Percentiles rank a stretch among this genome's conserved stretches.
Conservation (phyloP, 2,888 invertebrate species). For the Tricholauxania praeusta region DNA sequence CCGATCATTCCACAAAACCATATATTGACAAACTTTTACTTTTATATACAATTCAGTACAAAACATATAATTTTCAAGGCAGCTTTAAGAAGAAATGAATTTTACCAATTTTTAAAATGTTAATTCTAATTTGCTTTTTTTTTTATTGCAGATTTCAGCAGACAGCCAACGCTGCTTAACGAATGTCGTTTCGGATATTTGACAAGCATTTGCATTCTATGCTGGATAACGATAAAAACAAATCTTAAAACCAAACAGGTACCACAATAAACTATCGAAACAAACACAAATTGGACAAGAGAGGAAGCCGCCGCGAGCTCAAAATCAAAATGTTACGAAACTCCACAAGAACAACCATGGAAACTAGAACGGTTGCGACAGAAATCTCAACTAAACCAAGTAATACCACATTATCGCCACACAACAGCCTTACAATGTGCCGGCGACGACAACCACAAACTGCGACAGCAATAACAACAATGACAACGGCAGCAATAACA, state of each 20-base stretch:
- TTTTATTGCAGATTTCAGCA: conserved; percentile 5
- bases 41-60: too few relatives aligned
- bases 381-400: not conserved
- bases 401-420: conserved; percentile 6
- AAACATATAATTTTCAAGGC: too few relatives aligned
- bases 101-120: too few relatives aligned
- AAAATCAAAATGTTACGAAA: conserved; percentile 13
- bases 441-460: not conserved
- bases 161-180: conserved; percentile 30
- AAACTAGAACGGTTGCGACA: not conserved
- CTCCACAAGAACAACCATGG: conserved; percentile 3
- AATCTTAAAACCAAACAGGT: conserved; percentile 5
- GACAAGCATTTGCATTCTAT: conserved; percentile 57
- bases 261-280: conserved; percentile 28
- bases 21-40: too few relatives aligned
- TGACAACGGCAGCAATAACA: not conserved
- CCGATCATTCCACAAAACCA: too few relatives aligned
- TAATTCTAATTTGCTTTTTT: not conserved
- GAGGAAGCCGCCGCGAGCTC: conserved; percentile 23
- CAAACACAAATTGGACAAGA: conserved; percentile 30
- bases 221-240: conserved; percentile 43
- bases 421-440: conserved; percentile 28
- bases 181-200: conserved; percentile 57
- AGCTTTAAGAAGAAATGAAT: too few relatives aligned
- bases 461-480: not conserved